Base-by-base conservation (phyloP, 2,888 invertebrate species). In the Noctua pronuba region DNA sequence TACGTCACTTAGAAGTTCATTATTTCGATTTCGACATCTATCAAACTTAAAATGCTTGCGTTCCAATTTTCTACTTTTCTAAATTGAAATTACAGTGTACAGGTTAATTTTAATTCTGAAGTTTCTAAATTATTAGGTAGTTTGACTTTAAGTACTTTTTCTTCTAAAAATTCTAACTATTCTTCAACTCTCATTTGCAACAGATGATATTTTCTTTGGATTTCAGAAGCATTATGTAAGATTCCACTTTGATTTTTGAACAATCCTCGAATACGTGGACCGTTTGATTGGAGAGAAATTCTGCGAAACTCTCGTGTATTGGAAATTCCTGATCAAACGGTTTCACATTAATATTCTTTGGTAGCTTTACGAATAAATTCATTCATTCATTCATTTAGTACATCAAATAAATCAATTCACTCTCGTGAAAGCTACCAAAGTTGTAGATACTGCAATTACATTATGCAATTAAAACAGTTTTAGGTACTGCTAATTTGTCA, bases 131-230 rank as follows among this genome's bases (percentile, higher is more conserved):
- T 85, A 78, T 76, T 86, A 79, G 85, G 76, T 88, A 88, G 84
- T 78, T 89, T 86, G 85, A 85, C 82, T 87, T 87, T 88, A 80
- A 84, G 82, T 89, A 84, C 77, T 83, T 90, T 85, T 88, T 88
- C 88, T 90, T 90, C 85, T 88, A 84, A 90, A 89, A 91, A 89
- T 73, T 94, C 92, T 93, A 93, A 94, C 91, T 92, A 89, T 91
- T 92, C 91, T 94, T 94, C 92, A 93, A 94, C 91, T 94, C 91
- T 92, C 93, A 94, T 94, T 93, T 94, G 92, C 94, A 94, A 94
- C 93, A 94, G 93, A 94, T 93, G 92, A 93, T 87, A 89, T 87
- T 93, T 93, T 93, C 92, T 94, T 94, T 95, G 94, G 94, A 94
- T 94, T 92, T 93, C 92, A 93, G 93, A 94, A 88, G 88, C 90